Evolutionary conservation across 2,113 vertebrate species (phyloP).

Genomic region (Pithys albifrons): DNA sequence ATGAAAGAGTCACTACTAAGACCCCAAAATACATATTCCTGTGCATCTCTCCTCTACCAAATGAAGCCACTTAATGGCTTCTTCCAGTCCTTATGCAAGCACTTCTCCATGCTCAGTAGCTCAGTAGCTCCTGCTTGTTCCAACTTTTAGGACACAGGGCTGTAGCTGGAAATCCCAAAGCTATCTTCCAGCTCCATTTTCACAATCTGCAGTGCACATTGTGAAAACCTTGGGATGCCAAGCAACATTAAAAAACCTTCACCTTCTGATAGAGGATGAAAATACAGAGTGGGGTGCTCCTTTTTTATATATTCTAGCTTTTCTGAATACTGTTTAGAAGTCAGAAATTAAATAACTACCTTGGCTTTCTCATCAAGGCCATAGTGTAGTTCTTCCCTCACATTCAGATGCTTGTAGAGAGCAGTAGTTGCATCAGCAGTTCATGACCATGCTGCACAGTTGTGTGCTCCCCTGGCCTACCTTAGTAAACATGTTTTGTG

Average conservation of each 20-base stretch:
- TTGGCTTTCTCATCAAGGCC: not conserved
- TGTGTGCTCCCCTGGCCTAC: not conserved
- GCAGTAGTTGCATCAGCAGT: not conserved
- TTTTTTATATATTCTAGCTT: not conserved
- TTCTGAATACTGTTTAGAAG: not conserved
- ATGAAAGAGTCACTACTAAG: not conserved
- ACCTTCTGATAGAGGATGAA: not conserved
- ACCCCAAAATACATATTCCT: not conserved
- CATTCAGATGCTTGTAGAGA: not conserved
- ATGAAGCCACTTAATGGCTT: not conserved
- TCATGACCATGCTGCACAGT: not conserved
- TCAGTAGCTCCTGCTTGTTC: conserved; percentile 3
- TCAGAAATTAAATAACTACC: not conserved
- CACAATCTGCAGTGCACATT: not conserved
- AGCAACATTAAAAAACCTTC: not conserved
- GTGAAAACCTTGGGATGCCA: not conserved
- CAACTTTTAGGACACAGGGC: not conserved
- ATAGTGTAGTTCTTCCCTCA: not conserved
- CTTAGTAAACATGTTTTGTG: not conserved
- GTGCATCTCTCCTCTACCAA: not conserved
- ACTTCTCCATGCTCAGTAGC: not conserved
- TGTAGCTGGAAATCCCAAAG: not conserved
- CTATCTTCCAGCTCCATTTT: not conserved
- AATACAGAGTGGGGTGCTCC: not conserved
- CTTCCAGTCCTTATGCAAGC: not conserved